These are phyloP conservation scores for Calidris pugnax DNA, from an alignment of 2,113 vertebrate species.

Conservation along the genomic window DNA sequence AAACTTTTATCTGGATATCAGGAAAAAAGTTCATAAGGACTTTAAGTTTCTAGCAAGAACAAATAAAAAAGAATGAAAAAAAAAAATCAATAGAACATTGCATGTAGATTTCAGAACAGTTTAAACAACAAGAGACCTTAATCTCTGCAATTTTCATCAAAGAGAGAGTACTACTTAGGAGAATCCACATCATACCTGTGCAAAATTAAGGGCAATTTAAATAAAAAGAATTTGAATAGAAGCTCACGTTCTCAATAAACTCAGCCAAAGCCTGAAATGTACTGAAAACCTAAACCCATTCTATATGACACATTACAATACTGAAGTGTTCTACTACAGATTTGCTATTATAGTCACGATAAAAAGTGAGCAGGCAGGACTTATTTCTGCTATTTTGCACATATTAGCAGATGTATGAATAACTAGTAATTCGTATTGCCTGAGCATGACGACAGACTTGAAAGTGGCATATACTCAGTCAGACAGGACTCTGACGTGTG, in stretches of 20 bases:
- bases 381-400: background rate
- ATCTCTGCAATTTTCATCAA: background rate
- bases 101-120: background rate
- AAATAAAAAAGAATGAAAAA: background rate
- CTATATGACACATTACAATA: background rate
- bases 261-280: background rate
- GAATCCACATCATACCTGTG: background rate
- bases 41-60: background rate
- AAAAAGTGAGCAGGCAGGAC: background rate
- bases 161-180: background rate
- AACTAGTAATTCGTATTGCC: background rate
- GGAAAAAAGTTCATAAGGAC: background rate
- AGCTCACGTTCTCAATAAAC: background rate
- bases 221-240: background rate
- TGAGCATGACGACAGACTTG: background rate
- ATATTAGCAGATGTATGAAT: background rate
- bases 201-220: background rate
- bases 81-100: background rate
- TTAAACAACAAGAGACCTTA: background rate
- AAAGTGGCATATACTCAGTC: background rate
- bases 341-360: background rate
- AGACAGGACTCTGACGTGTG: background rate
- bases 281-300: background rate
- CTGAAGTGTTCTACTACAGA: background rate
- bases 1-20: background rate